phyloP scores from a whole-genome alignment of 1,140 invertebrate genomes.

The Oncopodura yosiiana region DNA sequence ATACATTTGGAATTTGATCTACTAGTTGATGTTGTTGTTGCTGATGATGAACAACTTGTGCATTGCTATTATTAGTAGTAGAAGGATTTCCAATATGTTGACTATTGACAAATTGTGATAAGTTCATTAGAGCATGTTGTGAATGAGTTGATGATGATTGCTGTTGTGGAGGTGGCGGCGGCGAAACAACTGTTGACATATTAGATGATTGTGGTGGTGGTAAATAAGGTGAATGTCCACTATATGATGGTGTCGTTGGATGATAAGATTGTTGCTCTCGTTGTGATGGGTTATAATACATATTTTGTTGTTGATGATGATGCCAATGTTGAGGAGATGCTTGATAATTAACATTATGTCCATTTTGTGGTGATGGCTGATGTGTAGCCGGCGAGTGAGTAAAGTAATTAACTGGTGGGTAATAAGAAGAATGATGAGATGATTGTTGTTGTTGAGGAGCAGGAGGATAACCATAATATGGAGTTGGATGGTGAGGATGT shows the following conservation, averaged over 20 bases:
- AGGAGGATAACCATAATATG: background rate
- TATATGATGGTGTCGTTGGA: background rate
- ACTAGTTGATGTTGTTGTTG: too few species aligned
- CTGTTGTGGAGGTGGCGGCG: background rate
- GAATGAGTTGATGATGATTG: background rate
- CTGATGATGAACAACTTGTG: background rate
- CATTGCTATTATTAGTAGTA: background rate
- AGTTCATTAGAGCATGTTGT: conserved; percentile 26
- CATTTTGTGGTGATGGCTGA: too few species aligned
- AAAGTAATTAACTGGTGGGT: too few species aligned
- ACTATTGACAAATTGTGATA: conserved; percentile 22
- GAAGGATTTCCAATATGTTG: conserved; percentile 9
- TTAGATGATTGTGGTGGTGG: background rate
- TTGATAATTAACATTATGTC: too few species aligned
- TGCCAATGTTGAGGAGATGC: too few species aligned
- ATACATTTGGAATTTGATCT: too few species aligned
- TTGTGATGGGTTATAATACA: too few species aligned
- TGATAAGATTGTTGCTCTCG: background rate
- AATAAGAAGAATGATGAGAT: conserved; percentile 5
- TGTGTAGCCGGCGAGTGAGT: conserved; percentile 1
- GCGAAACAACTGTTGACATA: conserved; percentile 1
- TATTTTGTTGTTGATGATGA: too few species aligned
- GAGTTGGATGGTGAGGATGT: background rate
- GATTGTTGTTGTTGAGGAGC: conserved; percentile 10
- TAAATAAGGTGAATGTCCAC: background rate